These are phyloP conservation scores for Actias luna DNA, from an alignment of 2,888 invertebrate species.

Conservation along the genomic window DNA sequence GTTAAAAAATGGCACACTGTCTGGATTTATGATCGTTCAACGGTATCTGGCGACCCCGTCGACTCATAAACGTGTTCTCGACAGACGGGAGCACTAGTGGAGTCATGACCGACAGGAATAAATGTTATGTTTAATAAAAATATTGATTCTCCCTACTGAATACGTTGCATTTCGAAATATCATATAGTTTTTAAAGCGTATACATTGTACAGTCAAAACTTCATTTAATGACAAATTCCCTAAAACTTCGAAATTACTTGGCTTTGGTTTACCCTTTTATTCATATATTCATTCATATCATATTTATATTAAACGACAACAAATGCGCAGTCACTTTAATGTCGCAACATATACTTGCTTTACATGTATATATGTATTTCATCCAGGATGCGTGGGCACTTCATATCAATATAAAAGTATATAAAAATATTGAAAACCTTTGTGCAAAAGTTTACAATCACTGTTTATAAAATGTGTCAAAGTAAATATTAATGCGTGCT, in stretches of 20 bases:
- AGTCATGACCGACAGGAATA: neutral
- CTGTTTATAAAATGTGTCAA: neutral
- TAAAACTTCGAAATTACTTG: too few species aligned
- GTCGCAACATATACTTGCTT: too few species aligned
- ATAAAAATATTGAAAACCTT: neutral
- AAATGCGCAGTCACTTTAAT: too few species aligned
- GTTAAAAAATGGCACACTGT: constrained; percentile 58
- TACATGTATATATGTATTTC: neutral
- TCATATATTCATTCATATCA: too few species aligned
- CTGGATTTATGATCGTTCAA: constrained; percentile 70
- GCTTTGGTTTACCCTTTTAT: too few species aligned
- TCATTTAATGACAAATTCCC: too few species aligned
- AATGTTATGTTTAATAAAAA: neutral
- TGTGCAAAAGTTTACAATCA: neutral
- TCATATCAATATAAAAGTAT: neutral
- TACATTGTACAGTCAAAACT: too few species aligned
- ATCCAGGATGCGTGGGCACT: constrained; percentile 1
- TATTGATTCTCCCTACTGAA: neutral
- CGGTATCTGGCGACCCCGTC: constrained; percentile 75
- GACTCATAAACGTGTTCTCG: constrained; percentile 70
- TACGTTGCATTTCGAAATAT: neutral
- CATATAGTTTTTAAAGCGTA: too few species aligned
- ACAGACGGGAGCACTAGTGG: constrained; percentile 30
- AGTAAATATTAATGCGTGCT: neutral
- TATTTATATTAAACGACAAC: too few species aligned